Conservation (phyloP, 2,113 vertebrate species). For the Gracilinanus agilis region DNA sequence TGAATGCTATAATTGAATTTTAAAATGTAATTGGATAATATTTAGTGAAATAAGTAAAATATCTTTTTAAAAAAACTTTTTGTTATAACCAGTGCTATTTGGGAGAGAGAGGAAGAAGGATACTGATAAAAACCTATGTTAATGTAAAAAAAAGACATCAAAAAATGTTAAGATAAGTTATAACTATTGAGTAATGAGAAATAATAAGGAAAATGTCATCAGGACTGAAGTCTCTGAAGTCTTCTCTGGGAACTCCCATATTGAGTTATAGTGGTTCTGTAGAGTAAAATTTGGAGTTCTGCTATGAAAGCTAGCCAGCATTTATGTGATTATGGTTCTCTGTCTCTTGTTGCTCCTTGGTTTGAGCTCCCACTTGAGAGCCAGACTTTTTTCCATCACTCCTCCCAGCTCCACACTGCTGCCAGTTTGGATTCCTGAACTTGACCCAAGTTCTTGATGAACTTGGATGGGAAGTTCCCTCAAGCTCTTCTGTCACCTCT, state of each 20-base stretch:
- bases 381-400: not conserved
- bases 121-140: not conserved
- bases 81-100: not conserved
- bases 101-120: not conserved
- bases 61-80: not conserved
- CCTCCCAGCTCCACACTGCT: not conserved
- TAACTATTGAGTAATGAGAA: not conserved
- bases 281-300: not conserved
- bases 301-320: not conserved
- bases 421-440: not conserved
- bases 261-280: not conserved
- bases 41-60: not conserved
- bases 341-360: not conserved
- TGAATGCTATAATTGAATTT: not conserved
- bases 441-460: not conserved
- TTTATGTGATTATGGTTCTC: not conserved
- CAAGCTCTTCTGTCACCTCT: not conserved
- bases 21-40: not conserved
- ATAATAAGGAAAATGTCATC: not conserved
- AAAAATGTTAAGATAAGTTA: not conserved
- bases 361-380: not conserved
- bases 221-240: not conserved
- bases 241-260: not conserved
- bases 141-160: not conserved
- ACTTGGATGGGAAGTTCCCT: not conserved